Base-by-base conservation (phyloP, 37 sponge, comb jelly and placozoan species). In the Agelas oroides region DNA sequence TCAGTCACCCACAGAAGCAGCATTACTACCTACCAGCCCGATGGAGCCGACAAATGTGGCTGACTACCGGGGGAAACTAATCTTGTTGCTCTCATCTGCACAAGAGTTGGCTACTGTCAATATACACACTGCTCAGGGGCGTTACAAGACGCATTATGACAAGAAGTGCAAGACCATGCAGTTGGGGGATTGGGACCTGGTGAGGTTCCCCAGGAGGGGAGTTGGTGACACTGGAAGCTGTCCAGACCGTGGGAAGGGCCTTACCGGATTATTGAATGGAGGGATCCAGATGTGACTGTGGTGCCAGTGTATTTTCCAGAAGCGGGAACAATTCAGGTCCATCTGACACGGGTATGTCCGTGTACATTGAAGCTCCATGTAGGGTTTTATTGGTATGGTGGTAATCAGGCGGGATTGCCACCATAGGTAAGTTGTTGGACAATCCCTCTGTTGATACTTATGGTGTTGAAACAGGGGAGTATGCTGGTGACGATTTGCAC, bases 311-410 rank as follows among this genome's bases (percentile, higher is more conserved):
- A 81, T 35, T 53, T 21, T 34, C 82, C 82, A 23, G 6, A 81
- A 30, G 81, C 74, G 12, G 64, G 68, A 58, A 36, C 35, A 25
- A 72, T 81, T 19, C 82, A 36, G 71, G 72, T 81, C 6, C 82
- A 81, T 55, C 33, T 32, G 56, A 28, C 33, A 18, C 54, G 55
- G 18, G 82, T 81, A 28, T 14, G 28, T 31, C 71, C 82, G 8
- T 69, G 82, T 59, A 53, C 82, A 30, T 20, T n/a, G 21, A 30
- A 52, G 18, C 59, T 81, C 17, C 82, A 71, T 16, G 32, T 59
- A 12, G 82, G 71, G n/a, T 81, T 72, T 15, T 81, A 71, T 32
- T 81, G 71, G 56, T 81, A 81, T 72, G 82, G 82, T n/a, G n/a
- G n/a, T n/a, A n/a, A n/a, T n/a, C n/a, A n/a, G n/a, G n/a, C n/a